These are phyloP conservation scores for Riparia riparia DNA, from an alignment of 2,113 vertebrate species.

Conservation along the genomic window DNA sequence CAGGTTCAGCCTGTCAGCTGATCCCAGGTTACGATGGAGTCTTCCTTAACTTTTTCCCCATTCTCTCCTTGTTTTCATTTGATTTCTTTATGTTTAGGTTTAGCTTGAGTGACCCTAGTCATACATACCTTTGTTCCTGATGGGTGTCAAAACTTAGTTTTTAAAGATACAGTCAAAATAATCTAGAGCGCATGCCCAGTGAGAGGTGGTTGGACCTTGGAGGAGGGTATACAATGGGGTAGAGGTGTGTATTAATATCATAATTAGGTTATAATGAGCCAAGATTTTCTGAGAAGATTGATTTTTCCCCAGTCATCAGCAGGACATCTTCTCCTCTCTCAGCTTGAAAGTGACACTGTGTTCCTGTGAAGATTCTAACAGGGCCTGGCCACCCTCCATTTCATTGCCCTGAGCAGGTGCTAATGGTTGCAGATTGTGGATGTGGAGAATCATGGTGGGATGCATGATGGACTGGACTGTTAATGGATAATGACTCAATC, in stretches of 20 bases:
- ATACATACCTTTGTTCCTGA: neutral
- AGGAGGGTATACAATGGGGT: rapidly evolving
- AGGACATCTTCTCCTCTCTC: neutral
- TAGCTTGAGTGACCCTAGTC: neutral
- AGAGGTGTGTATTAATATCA: neutral
- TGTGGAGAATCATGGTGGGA: neutral
- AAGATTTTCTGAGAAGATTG: rapidly evolving
- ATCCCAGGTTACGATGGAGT: rapidly evolving
- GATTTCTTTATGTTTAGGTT: no score
- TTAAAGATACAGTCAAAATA: neutral
- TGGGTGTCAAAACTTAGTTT: neutral
- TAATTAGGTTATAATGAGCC: neutral
- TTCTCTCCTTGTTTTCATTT: neutral
- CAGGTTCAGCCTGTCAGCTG: neutral
- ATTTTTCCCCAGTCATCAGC: neutral
- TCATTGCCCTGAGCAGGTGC: neutral
- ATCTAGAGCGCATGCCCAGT: rapidly evolving
- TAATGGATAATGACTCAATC: neutral
- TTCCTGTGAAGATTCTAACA: neutral
- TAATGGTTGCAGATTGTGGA: rapidly evolving
- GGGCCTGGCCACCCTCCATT: rapidly evolving
- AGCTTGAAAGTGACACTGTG: neutral
- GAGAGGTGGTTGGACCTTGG: neutral
- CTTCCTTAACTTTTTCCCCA: neutral
- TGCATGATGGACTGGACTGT: neutral